These are phyloP conservation scores for Rachycentron canadum DNA, from an alignment of 2,797 vertebrate genomes.

Conservation along the genomic window DNA sequence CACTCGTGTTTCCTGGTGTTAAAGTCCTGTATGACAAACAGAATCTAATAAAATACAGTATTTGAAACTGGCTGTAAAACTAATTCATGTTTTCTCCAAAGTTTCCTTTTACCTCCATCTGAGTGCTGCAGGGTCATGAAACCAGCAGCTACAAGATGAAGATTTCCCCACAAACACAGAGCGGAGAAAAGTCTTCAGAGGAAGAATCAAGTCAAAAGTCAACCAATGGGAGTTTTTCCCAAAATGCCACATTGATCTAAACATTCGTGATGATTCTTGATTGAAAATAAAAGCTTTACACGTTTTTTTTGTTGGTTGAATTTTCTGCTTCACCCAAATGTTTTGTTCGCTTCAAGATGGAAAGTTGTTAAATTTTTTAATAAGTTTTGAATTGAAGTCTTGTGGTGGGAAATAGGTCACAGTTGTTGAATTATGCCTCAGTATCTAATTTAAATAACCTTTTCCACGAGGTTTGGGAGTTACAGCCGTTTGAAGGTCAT, in stretches of 20 bases:
- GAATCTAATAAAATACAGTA: too few species aligned
- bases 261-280: not conserved
- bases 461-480: not conserved
- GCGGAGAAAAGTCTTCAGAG: not conserved
- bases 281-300: too few species aligned
- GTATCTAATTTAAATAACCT: not conserved
- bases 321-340: not conserved
- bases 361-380: not conserved
- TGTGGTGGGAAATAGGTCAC: not conserved
- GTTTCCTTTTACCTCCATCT: not conserved
- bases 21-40: too few species aligned
- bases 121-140: not conserved
- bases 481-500: too few species aligned
- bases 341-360: not conserved
- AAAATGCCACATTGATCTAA: not conserved
- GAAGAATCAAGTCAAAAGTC: too few species aligned
- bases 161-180: not conserved
- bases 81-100: too few species aligned
- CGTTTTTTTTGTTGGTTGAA: too few species aligned
- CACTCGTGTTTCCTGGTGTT: too few species aligned
- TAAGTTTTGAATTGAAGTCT: not conserved
- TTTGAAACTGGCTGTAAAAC: too few species aligned
- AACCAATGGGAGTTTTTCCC: too few species aligned
- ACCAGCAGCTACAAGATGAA: constrained; percentile 4
- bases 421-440: not conserved